Conservation (phyloP, 2,797 vertebrate genomes). For the Oophaga sylvatica region DNA sequence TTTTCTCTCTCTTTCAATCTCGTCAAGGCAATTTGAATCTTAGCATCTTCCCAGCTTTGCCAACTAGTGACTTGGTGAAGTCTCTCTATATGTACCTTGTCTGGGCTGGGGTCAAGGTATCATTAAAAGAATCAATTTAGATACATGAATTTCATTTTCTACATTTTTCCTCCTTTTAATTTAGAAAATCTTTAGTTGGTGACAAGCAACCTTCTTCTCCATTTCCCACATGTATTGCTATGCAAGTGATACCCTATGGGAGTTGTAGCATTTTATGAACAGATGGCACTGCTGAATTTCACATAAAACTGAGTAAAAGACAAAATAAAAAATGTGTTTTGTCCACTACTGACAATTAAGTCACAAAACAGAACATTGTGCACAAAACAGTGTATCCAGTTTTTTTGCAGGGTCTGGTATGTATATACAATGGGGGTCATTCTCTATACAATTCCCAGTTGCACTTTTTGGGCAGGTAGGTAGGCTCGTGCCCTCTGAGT, state of each 20-base stretch:
- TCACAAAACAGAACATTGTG: slow-evolving; percentile 17
- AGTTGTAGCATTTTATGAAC: slow-evolving; percentile 1
- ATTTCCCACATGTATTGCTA: slow-evolving; percentile 7
- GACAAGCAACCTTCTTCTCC: slow-evolving; percentile 9
- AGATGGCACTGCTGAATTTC: slow-evolving; percentile 30
- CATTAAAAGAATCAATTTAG: too few species aligned
- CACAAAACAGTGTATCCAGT: background rate
- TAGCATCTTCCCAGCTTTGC: too few species aligned
- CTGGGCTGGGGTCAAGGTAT: too few species aligned
- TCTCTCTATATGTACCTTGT: too few species aligned
- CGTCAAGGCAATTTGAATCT: too few species aligned
- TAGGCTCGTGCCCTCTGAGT: background rate
- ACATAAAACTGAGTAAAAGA: background rate
- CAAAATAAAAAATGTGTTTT: slow-evolving; percentile 10
- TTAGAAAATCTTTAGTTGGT: background rate
- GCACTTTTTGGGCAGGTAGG: background rate
- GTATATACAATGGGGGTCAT: background rate
- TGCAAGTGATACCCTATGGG: slow-evolving; percentile 3
- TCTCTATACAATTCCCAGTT: background rate
- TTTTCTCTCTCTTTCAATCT: too few species aligned
- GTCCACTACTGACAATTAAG: background rate
- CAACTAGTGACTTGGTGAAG: too few species aligned
- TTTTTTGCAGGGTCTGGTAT: background rate
- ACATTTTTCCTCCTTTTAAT: background rate
- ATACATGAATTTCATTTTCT: background rate